Evolutionary conservation across 1,140 invertebrate genomes (phyloP).

Genomic region (Cydia amplana): DNA sequence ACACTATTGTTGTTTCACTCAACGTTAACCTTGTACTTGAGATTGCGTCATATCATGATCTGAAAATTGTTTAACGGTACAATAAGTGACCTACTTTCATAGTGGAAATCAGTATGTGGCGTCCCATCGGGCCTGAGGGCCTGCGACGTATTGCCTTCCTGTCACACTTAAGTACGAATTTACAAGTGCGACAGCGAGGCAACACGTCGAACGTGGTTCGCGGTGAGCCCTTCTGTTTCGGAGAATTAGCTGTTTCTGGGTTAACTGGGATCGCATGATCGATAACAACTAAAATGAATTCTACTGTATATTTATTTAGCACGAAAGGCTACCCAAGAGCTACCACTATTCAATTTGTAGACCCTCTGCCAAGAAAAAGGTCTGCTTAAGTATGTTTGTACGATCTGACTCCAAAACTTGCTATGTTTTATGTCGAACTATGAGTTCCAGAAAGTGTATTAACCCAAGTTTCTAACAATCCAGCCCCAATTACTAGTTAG

Average conservation of each 20-base stretch:
- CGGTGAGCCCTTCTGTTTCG: too few species aligned
- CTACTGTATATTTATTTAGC: not conserved
- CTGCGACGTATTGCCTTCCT: too few species aligned
- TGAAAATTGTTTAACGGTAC: constrained; percentile 17
- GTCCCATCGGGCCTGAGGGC: not conserved
- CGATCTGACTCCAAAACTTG: not conserved
- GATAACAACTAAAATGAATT: not conserved
- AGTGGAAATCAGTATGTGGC: not conserved
- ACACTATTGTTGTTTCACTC: constrained; percentile 10
- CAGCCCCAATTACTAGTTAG: not conserved
- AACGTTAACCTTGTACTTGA: constrained; percentile 26
- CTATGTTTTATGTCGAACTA: not conserved
- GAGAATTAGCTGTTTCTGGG: constrained; percentile 15
- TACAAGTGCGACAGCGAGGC: too few species aligned
- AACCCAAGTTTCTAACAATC: not conserved
- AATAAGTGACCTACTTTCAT: constrained; percentile 25
- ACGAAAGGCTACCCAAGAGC: not conserved
- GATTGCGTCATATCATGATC: not conserved
- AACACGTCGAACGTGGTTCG: too few species aligned
- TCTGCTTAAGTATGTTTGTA: not conserved
- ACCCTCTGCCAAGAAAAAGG: not conserved
- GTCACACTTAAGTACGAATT: too few species aligned
- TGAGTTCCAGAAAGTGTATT: not conserved
- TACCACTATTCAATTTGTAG: not conserved
- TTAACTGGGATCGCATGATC: constrained; percentile 2